Conservation (phyloP, 2,797 vertebrate genomes). For the Argyrosomus regius region DNA sequence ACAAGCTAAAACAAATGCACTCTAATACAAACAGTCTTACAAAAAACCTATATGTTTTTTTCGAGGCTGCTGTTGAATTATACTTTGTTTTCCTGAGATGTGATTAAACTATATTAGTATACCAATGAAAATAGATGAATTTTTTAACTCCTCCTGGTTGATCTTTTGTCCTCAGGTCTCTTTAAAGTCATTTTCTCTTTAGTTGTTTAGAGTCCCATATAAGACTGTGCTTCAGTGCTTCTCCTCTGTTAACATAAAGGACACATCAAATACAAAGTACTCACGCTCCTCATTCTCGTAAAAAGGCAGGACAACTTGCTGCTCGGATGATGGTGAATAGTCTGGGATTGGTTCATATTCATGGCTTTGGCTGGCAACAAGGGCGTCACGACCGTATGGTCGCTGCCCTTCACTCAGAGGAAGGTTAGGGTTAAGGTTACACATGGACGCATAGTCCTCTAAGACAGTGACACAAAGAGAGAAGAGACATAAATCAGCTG, state of each 20-base stretch:
- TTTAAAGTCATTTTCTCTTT: too few species aligned
- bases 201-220: not conserved
- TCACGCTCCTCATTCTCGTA: constrained; percentile 80
- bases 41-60: too few species aligned
- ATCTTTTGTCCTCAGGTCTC: not conserved
- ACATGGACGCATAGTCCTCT: constrained; percentile 94
- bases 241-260: not conserved
- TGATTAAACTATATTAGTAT: too few species aligned
- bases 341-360: constrained; percentile 77
- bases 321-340: constrained; percentile 63
- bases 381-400: constrained; percentile 91
- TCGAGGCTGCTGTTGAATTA: too few species aligned
- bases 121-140: too few species aligned
- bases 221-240: not conserved
- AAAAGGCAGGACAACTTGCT: constrained; percentile 45
- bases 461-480: constrained; percentile 15
- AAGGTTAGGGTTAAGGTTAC: constrained; percentile 84
- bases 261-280: constrained; percentile 41
- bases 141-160: not conserved
- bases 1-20: too few species aligned
- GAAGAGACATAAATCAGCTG: not conserved
- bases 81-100: too few species aligned
- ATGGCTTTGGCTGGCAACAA: constrained; percentile 85
- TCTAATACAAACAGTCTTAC: too few species aligned
- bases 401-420: constrained; percentile 80